Percentiles rank a stretch among this genome's conserved stretches.
Evolutionary conservation across 2,888 invertebrate genomes (phyloP).

Genomic region (Iphiclides podalirius): DNA sequence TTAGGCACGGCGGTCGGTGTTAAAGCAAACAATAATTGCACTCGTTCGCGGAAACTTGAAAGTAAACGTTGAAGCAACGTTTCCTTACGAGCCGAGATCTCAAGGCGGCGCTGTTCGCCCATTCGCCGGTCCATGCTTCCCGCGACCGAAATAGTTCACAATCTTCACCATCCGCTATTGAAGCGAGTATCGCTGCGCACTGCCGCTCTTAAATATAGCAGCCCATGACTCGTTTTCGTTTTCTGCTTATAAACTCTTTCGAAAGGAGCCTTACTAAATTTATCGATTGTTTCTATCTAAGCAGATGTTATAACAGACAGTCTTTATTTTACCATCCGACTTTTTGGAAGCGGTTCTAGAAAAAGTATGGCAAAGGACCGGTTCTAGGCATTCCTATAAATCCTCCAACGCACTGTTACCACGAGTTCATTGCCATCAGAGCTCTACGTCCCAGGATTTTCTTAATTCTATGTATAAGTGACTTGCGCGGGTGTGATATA

Average conservation of each 20-base stretch:
- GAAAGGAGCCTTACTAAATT: no score
- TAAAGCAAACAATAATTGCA: conserved; percentile 24
- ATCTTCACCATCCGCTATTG: conserved; percentile 69
- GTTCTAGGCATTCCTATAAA: conserved; percentile 64
- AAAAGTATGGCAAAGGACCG: no score
- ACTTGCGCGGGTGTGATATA: not conserved
- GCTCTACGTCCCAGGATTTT: conserved; percentile 1
- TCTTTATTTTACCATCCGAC: no score
- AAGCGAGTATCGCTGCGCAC: conserved; percentile 43
- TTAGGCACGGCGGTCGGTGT: conserved; percentile 7
- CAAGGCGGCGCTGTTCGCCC: conserved; percentile 30
- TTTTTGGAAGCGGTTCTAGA: no score
- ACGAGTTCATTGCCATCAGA: conserved; percentile 32
- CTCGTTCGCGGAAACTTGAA: conserved; percentile 46
- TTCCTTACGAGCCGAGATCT: conserved; percentile 53
- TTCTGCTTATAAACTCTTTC: no score
- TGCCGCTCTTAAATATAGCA: conserved; percentile 41
- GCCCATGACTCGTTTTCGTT: conserved; percentile 10
- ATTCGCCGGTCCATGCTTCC: conserved; percentile 62
- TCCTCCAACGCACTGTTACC: conserved; percentile 40
- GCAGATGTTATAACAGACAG: no score
- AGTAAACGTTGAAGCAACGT: conserved; percentile 38
- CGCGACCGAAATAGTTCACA: conserved; percentile 73
- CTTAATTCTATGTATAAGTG: not conserved
- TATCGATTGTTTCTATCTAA: not conserved